phyloP scores from a whole-genome alignment of 2,113 vertebrate species.

The Macquaria australasica region DNA sequence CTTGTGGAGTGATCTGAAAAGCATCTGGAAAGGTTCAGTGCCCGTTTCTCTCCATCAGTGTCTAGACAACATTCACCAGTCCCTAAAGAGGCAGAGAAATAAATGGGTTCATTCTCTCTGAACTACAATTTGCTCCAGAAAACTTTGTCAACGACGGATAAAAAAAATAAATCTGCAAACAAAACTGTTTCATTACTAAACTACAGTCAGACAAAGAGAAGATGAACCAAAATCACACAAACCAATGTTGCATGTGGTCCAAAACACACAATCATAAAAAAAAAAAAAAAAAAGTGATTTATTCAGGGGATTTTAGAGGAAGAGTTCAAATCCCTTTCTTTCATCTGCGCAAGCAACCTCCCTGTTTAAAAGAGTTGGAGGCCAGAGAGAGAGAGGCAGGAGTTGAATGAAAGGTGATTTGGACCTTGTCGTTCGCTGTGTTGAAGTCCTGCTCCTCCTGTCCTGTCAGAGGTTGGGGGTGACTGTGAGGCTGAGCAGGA shows the following conservation, averaged over 20 bases:
- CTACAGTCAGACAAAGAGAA: constrained; percentile 8
- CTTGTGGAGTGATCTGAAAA: constrained; percentile 49
- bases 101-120: constrained; percentile 40
- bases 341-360: constrained; percentile 19
- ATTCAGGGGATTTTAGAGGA: constrained; percentile 36
- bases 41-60: constrained; percentile 56
- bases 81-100: constrained; percentile 45
- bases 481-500: constrained; percentile 39
- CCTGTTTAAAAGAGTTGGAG: constrained; percentile 1
- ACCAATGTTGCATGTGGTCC: neutral
- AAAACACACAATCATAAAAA: constrained; percentile 14
- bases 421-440: constrained; percentile 20
- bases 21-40: constrained; percentile 70
- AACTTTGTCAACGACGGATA: constrained; percentile 19
- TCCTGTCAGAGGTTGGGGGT: constrained; percentile 21
- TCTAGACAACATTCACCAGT: constrained; percentile 62
- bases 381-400: neutral
- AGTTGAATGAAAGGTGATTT: constrained; percentile 9
- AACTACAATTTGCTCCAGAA: constrained; percentile 29
- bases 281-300: neutral
- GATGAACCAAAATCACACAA: constrained; percentile 24
- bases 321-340: constrained; percentile 33
- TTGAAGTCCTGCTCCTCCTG: constrained; percentile 16
- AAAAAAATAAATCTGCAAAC: neutral
- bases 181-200: constrained; percentile 1